These are phyloP conservation scores for Parasteatoda lunata DNA, from an alignment of 2,888 invertebrate species.

Conservation along the genomic window DNA sequence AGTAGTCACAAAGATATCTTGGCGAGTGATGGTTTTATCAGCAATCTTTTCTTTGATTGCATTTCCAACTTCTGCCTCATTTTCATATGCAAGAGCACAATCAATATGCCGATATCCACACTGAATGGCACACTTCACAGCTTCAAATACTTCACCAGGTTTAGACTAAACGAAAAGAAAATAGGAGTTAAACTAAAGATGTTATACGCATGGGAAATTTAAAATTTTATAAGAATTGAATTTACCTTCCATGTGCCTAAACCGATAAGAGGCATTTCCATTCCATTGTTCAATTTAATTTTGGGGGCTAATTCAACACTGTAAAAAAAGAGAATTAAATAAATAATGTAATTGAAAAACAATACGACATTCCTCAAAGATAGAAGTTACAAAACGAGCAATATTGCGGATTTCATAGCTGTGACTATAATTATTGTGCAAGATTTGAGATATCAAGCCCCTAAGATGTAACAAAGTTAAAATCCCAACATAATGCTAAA, in stretches of 20 bases:
- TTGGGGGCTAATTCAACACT: not conserved
- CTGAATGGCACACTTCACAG: conserved; percentile 73
- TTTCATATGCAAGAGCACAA: conserved; percentile 73
- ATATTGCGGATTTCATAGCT: no score
- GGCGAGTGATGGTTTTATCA: conserved; percentile 72
- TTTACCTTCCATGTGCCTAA: conserved; percentile 72
- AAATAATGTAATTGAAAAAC: no score
- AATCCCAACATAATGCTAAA: no score
- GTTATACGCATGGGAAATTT: not conserved
- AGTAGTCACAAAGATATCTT: conserved; percentile 75
- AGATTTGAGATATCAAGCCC: no score
- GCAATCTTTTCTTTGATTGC: conserved; percentile 72
- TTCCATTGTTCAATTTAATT: conserved; percentile 60
- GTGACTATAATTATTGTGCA: no score
- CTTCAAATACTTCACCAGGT: conserved; percentile 74
- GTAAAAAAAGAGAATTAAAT: not conserved
- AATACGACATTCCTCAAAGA: no score
- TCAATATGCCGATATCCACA: conserved; percentile 74
- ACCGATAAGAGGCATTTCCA: conserved; percentile 71
- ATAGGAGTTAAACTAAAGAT: not conserved
- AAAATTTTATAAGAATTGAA: not conserved
- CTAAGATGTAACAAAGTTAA: no score
- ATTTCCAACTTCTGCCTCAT: conserved; percentile 74
- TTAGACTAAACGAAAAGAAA: conserved; percentile 78
- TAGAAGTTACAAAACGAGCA: no score